Base-by-base conservation (phyloP, 2,113 vertebrate genomes). In the Corydoras maculifer region DNA sequence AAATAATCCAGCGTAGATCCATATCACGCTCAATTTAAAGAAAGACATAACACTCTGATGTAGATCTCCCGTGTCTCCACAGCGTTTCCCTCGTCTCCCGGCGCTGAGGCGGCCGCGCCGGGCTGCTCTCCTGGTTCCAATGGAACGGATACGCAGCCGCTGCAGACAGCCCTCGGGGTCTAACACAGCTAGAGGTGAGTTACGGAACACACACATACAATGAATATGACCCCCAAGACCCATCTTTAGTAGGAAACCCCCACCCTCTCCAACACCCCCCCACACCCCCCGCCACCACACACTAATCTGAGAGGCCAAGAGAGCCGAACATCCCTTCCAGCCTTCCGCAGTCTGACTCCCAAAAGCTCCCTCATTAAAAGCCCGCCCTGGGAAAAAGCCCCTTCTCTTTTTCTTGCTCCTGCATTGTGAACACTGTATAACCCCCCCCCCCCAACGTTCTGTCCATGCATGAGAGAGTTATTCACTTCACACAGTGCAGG, bases 381-480 rank as follows among this genome's bases (percentile, higher is more conserved):
- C 68, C 75, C 68, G 83, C 84, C 83, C 80, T 76, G 81, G 83
- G 81, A 85, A 77, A 84, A 77, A 76, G 35, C 72, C 72, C 64
- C 77, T 78, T 79, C 63, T 58, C 30, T 55, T 61, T 14, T 51
- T 65, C 63, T 25, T 54, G 35, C 31, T 51, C 64, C 43, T 76
- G 30, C 68, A 58, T 57, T 63, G 60, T 55, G 31, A 71, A 55
- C 31, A 57, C 13, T 31, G 54, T 32, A 55, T 6, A 48, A 49
- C 35, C n/a, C 59, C 48, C 13, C 9, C 12, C 30, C 57, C 18
- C 35, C 5, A 53, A 10, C 13, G 15, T 68, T 68, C 55, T n/a
- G 25, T 10, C 0, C 35, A 2, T 64, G 59, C 70, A 66, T 25
- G 69, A 35, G 65, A 48, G 54, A 4, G 15, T 64, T 25, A 25